These are phyloP conservation scores for Orchesellides sinensis DNA, from an alignment of 2,888 invertebrate species.

Conservation along the genomic window DNA sequence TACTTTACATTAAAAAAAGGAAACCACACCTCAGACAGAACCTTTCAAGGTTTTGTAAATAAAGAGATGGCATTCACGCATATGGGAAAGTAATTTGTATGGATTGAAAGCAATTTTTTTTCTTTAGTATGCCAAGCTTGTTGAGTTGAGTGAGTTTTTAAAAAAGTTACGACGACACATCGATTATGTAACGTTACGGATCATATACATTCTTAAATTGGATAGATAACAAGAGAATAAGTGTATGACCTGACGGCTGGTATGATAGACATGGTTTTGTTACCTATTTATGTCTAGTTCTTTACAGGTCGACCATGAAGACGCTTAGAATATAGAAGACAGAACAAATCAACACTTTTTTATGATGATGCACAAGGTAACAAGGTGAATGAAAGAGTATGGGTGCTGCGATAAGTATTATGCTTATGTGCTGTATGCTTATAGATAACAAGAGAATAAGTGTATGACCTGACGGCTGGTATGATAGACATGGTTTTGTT, in stretches of 20 bases:
- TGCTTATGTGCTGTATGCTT: too few relatives aligned
- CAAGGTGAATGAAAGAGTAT: not conserved
- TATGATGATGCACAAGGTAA: not conserved
- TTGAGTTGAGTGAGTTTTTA: constrained; percentile 11
- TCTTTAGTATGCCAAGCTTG: not conserved
- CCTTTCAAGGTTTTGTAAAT: constrained; percentile 58
- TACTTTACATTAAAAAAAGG: not conserved
- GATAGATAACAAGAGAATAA: not conserved
- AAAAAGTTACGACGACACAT: constrained; percentile 16
- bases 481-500: constrained; percentile 34
- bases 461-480: not conserved
- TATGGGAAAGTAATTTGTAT: not conserved
- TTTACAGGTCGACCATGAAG: constrained; percentile 15
- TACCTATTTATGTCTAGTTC: constrained; percentile 15
- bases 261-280: constrained; percentile 29
- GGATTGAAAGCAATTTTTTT: not conserved
- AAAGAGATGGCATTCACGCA: constrained; percentile 12
- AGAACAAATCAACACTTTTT: constrained; percentile 33
- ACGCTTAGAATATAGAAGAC: not conserved
- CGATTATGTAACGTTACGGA: not conserved
- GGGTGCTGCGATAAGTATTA: constrained; percentile 39
- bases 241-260: not conserved
- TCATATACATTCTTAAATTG: constrained; percentile 10
- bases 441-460: not conserved
- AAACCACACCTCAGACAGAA: constrained; percentile 31